phyloP scores from a whole-genome alignment of 1,140 invertebrate genomes.

The Varroa destructor region DNA sequence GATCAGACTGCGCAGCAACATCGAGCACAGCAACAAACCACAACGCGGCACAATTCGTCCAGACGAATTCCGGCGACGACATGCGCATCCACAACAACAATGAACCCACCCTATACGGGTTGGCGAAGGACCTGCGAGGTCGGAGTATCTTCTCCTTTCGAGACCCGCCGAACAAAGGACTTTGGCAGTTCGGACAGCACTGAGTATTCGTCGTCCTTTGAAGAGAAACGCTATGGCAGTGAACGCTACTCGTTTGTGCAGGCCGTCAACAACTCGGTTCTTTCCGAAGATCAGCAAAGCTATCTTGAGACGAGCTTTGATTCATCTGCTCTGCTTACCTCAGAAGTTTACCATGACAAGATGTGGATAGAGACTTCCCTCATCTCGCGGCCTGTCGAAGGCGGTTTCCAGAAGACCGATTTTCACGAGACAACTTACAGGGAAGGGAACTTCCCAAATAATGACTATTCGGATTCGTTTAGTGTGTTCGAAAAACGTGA shows the following conservation, averaged over 20 bases:
- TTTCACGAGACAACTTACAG: conserved; percentile 17
- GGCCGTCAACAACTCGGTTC: conserved; percentile 24
- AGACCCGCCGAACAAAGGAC: too few relatives aligned
- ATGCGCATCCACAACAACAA: not conserved
- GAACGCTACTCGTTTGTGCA: conserved; percentile 19
- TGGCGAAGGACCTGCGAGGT: conserved; percentile 6
- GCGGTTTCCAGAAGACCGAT: conserved; percentile 6
- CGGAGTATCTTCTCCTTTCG: too few relatives aligned
- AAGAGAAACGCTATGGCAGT: conserved; percentile 15
- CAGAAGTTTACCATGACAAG: conserved; percentile 18
- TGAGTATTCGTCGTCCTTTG: conserved; percentile 17
- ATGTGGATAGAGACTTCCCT: conserved; percentile 18
- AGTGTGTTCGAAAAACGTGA: conserved; percentile 16
- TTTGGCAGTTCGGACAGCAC: conserved; percentile 6
- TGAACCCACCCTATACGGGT: conserved; percentile 1
- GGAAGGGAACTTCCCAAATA: not conserved
- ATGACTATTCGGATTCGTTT: not conserved
- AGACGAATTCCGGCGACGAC: not conserved
- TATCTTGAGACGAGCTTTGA: conserved; percentile 23
- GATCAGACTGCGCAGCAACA: too few relatives aligned
- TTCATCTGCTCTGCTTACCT: not conserved
- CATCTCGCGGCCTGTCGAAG: not conserved
- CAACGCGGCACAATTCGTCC: not conserved
- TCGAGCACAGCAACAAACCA: too few relatives aligned
- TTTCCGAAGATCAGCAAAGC: conserved; percentile 14